A percentile compares a stretch with the other conserved stretches of the same genome.
Conservation (phyloP, 2,888 invertebrate genomes). For the Sceliomorpha sp. region DNA sequence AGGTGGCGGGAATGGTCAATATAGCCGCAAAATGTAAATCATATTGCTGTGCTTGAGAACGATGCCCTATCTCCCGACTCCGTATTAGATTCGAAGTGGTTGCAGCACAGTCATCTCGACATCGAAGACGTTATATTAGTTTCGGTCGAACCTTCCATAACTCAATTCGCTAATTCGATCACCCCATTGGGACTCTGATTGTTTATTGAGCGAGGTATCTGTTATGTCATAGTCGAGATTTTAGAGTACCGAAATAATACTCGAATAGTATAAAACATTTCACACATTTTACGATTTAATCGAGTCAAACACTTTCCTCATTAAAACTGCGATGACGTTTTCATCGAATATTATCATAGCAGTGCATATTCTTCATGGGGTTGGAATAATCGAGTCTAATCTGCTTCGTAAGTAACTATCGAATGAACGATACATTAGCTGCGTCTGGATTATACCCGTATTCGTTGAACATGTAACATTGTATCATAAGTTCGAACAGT, state of each 20-base stretch:
- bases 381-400: too few species aligned
- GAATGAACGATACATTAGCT: too few species aligned
- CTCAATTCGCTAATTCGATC: conserved; percentile 60
- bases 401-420: too few species aligned
- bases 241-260: conserved; percentile 4
- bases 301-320: too few species aligned
- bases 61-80: conserved; percentile 40
- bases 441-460: too few species aligned
- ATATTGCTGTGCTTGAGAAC: conserved; percentile 72
- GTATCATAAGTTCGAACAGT: too few species aligned
- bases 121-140: conserved; percentile 62
- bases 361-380: too few species aligned
- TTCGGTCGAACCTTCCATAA: conserved; percentile 58
- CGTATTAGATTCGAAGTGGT: conserved; percentile 61
- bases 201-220: conserved; percentile 37
- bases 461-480: too few species aligned
- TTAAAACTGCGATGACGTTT: too few species aligned
- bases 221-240: conserved; percentile 21
- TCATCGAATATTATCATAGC: too few species aligned
- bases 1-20: conserved; percentile 80
- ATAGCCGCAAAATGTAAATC: conserved; percentile 80
- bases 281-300: too few species aligned
- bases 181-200: conserved; percentile 40
- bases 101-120: conserved; percentile 27
- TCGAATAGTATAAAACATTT: conserved; percentile 20